Base-by-base conservation (phyloP, 2,797 vertebrate genomes). In the Botia almorhae region DNA sequence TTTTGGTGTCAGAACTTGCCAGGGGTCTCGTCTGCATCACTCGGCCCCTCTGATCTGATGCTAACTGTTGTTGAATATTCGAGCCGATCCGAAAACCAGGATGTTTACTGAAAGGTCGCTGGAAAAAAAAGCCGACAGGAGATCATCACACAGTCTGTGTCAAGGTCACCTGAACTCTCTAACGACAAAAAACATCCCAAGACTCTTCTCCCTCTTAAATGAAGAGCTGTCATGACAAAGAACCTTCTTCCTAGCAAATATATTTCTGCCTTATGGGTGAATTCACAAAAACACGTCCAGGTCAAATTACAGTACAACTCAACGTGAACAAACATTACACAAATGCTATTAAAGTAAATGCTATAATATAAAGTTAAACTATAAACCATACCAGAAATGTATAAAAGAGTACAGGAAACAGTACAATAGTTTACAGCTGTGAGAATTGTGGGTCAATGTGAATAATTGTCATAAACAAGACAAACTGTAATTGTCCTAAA, bases 31-130 rank as follows among this genome's bases (percentile, higher is more conserved):
- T 51, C 79, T 63, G 53, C 71, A 63, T 80, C 74, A 60, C 39
- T 69, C 56, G 26, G 29, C 56, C 26, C 33, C 0, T 0, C 87
- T 85, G 87, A 90, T 87, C 87, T 90, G 90, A 92, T 88, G 87
- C 90, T 91, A 92, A 91, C 92, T 89, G 90, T 87, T 91, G 89
- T 89, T 90, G 93, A 93, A 91, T 92, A 92, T 92, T 90, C 89
- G 89, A 91, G 72, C 90, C 91, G 89, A 91, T 83, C 88, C 88
- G 84, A 88, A 69, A 65, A 64, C 55, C 39, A 14, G 76, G 14
- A 82, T 63, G 63, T 14, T 63, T 53, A 55, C 21, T 19, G 29
- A 78, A 82, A 78, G 60, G 69, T 82, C 64, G 65, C 29, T 7
- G 29, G 63, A 19, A 75, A 23, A 63, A 26, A 26, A 69, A 69